Evolutionary conservation across 2,113 vertebrate genomes (phyloP), one percentile per base, ranked within the genome.

Genomic region (Vicugna pacos): DNA sequence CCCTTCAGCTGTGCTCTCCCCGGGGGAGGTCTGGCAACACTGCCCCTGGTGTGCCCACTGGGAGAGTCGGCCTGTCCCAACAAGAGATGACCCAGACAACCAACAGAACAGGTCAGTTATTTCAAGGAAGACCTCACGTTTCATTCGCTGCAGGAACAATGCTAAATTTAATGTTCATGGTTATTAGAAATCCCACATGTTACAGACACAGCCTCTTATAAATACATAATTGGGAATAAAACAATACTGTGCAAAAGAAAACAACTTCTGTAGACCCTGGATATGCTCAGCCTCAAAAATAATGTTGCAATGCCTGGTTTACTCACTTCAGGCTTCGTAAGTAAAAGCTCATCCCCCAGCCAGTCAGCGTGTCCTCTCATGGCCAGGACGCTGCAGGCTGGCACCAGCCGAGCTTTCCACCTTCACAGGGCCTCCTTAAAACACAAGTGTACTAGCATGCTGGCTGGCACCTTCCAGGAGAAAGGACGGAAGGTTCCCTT

Each of bases 211-310:
- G 48, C 13, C 50, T 73, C 72, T 64, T 72, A 52, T 24, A 62
- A 48, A 52, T 42, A 56, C n/a, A 20, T 24, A 73, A n/a, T 58
- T n/a, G 50, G 28, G 46, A 95, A 89, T 28, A 84, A 80, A 83
- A 22, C 19, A 60, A 8, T 20, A 56, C 1, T 26, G 19, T 32
- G 30, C 73, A 65, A 80, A 81, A 94, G 70, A 54, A 84, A 85
- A 28, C 48, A 48, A 46, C n/a, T 62, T 60, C 56, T 32, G 17
- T 11, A 65, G 67, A 32, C 8, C 13, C 35, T 82, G 35, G 24
- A n/a, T 26, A n/a, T 13, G 4, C 20, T 26, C 35, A 56, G 54
- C 73, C 38, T 82, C 28, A 48, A 65, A 38, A 20, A 22, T 8
- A 38, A 48, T 0, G 16, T 22, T 42, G 38, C 16, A 20, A 38